Evolutionary conservation across 2,888 invertebrate species (phyloP).

Genomic region (Calameuta filiformis): DNA sequence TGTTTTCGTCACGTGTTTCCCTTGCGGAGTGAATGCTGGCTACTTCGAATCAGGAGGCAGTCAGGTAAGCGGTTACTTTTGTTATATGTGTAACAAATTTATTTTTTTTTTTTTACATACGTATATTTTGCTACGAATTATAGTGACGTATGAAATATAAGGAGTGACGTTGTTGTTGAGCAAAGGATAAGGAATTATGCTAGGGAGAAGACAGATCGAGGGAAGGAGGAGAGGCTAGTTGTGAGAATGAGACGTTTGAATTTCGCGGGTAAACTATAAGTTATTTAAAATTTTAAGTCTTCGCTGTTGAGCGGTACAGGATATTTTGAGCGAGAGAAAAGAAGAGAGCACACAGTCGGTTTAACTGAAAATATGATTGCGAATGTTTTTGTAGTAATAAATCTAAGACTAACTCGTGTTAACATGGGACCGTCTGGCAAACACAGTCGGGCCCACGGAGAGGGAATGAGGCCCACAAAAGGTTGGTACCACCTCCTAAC

Average conservation of each 20-base stretch:
- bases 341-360: not conserved
- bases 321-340: not conserved
- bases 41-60: not conserved
- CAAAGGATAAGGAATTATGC: too few species aligned
- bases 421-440: slow-evolving; percentile 19
- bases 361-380: slow-evolving; percentile 3
- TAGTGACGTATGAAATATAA: not conserved
- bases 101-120: not conserved
- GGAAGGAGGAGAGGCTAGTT: not conserved
- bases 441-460: not conserved
- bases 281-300: not conserved
- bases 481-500: not conserved
- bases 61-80: not conserved
- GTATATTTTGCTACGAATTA: not conserved
- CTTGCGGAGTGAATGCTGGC: not conserved
- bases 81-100: not conserved
- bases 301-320: not conserved
- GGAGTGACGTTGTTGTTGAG: too few species aligned
- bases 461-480: not conserved
- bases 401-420: slow-evolving; percentile 24
- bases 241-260: not conserved
- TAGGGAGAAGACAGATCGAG: too few species aligned
- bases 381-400: slow-evolving; percentile 20
- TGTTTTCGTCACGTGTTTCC: not conserved
- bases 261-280: not conserved